phyloP scores from a whole-genome alignment of 2,113 vertebrate species.

The Otocyon megalotis region DNA sequence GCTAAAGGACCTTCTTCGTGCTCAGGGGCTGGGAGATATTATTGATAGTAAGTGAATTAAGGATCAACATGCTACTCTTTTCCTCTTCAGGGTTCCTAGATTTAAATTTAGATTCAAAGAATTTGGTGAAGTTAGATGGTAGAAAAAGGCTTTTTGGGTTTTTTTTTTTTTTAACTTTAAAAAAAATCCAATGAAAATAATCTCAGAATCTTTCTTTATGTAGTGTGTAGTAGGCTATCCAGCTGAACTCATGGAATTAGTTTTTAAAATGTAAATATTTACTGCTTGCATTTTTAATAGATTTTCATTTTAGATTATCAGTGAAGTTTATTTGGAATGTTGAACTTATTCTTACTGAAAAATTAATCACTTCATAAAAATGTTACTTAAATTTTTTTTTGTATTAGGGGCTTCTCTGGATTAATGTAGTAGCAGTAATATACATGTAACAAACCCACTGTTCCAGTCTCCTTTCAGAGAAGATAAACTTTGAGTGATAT shows the following conservation, averaged over 20 bases:
- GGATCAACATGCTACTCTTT: background rate
- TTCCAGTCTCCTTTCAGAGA: background rate
- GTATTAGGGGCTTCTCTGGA: background rate
- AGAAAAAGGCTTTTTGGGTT: background rate
- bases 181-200: background rate
- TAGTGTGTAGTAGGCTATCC: background rate
- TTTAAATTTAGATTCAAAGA: background rate
- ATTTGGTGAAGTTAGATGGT: background rate
- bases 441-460: background rate
- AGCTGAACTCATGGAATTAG: background rate
- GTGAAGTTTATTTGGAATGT: conserved; percentile 45
- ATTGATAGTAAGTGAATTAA: conserved; percentile 95
- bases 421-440: background rate
- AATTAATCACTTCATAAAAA: conserved; percentile 44
- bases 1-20: conserved; percentile 96
- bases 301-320: conserved; percentile 49
- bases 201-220: background rate
- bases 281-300: background rate
- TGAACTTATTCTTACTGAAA: conserved; percentile 21
- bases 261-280: conserved; percentile 24
- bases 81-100: background rate
- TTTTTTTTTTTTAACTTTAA: background rate
- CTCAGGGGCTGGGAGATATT: conserved; percentile 98
- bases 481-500: background rate
- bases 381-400: conserved; percentile 37